Evolutionary conservation across 2,113 vertebrate species (phyloP), one percentile per base, ranked within the genome.

Genomic region (Tenrec ecaudatus): DNA sequence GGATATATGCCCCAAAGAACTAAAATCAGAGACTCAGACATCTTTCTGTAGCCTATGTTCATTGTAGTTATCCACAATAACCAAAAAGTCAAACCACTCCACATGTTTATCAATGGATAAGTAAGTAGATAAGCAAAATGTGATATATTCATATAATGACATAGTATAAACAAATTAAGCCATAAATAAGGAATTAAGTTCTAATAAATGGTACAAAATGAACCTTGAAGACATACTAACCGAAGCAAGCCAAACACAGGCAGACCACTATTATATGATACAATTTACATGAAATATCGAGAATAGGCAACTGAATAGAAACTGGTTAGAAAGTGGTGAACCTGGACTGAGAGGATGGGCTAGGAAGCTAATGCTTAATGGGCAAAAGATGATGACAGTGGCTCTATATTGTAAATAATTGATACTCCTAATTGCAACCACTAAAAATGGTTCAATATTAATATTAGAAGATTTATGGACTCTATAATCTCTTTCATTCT

Each of bases 401-500:
- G n/a, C n/a, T 33, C 69, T 33, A 16, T 10, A 33, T 33, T 33
- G 16, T 33, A 71, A 33, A 71, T 20, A 71, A 71, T 71, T 33
- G 33, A 71, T 33, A 7, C n/a, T 4, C n/a, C 69, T 33, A 15
- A 53, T 71, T 71, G n/a, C 31, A 71, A 33, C 68, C 31, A 69
- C 68, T 71, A 33, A 71, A 71, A 71, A 33, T 71, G n/a, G 12
- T 69, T 69, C 4, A n/a, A 69, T 53, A 14, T 31, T 69, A n/a
- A 69, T 69, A 69, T 69, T 68, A 16, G 5, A 33, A 77, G 19
- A 75, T 57, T 64, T 15, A 43, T 93, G 40, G 31, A 66, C 10
- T 66, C 29, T 76, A 82, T 66, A n/a, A 78, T 90, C 7, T 53
- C 9, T 40, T 86, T 86, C 40, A 29, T 89, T 71, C 9, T 94